These are phyloP conservation scores for Amphiduros pacificus DNA, from an alignment of 2,888 invertebrate genomes.

Conservation along the genomic window DNA sequence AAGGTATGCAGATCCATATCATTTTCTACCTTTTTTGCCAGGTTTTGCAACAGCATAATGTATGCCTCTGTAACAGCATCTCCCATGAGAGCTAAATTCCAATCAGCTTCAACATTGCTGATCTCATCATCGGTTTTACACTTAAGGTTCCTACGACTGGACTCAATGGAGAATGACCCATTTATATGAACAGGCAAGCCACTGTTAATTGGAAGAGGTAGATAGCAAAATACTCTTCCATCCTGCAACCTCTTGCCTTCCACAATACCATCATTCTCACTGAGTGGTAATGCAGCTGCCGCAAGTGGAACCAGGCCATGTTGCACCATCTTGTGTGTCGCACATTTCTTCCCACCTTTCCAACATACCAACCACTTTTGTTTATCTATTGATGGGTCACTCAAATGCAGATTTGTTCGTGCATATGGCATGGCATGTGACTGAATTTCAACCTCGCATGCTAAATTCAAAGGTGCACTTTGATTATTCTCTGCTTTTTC, in stretches of 20 bases:
- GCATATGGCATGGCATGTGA: too few species aligned
- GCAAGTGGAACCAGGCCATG: conserved; percentile 16
- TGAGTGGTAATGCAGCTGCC: conserved; percentile 37
- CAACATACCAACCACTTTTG: too few species aligned
- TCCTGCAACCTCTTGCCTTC: conserved; percentile 4
- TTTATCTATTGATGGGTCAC: too few species aligned
- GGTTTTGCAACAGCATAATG: conserved; percentile 26
- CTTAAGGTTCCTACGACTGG: conserved; percentile 39
- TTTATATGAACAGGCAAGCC: conserved; percentile 46
- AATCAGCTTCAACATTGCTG: conserved; percentile 23
- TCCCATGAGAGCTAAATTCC: conserved; percentile 36
- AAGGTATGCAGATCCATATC: too few species aligned
- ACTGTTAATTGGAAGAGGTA: conserved; percentile 38
- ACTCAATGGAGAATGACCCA: conserved; percentile 44
- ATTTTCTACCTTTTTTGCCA: too few species aligned
- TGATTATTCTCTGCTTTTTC: background rate
- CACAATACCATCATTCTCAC: conserved; percentile 24
- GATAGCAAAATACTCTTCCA: conserved; percentile 25
- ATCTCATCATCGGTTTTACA: conserved; percentile 42
- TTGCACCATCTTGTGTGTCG: background rate
- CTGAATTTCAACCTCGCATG: too few species aligned
- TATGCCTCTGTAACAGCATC: conserved; percentile 34
- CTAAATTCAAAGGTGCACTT: background rate
- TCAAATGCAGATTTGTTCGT: background rate
- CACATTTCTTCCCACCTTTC: background rate